Percentiles rank a stretch among this genome's conserved stretches.
Evolutionary conservation across 2,797 vertebrate genomes (phyloP).

Genomic region (Myoxocephalus aenaeus): DNA sequence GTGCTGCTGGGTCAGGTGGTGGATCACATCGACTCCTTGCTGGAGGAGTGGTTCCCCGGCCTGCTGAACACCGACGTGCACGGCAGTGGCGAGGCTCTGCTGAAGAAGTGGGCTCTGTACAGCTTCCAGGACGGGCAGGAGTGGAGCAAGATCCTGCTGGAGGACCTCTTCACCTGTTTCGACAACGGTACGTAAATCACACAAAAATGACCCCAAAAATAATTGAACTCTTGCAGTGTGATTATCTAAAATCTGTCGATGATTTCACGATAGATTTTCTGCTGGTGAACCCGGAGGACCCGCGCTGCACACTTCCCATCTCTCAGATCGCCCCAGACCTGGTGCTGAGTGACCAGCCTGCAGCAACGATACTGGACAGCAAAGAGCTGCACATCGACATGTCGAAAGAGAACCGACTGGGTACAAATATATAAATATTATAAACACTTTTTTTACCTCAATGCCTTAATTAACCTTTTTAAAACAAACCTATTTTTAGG

Average conservation of each 20-base stretch:
- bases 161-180: constrained; percentile 89
- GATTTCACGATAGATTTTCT: constrained; percentile 85
- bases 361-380: constrained; percentile 88
- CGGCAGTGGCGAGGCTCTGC: constrained; percentile 91
- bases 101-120: constrained; percentile 97
- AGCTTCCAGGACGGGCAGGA: constrained; percentile 92
- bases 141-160: constrained; percentile 90
- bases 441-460: neutral
- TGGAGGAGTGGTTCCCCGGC: constrained; percentile 98
- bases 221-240: too few relatives aligned
- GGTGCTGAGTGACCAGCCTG: constrained; percentile 91
- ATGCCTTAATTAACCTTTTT: neutral
- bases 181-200: constrained; percentile 84
- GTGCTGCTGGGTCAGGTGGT: constrained; percentile 95
- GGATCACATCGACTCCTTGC: constrained; percentile 96
- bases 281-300: constrained; percentile 87
- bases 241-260: neutral
- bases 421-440: constrained; percentile 64
- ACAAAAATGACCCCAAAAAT: too few relatives aligned
- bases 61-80: constrained; percentile 93
- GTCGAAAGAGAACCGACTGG: constrained; percentile 90
- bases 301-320: constrained; percentile 87
- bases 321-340: constrained; percentile 96
- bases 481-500: too few relatives aligned
- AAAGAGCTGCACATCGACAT: constrained; percentile 90